Conservation (phyloP, 2,888 invertebrate species). For the Dryococelus australis region DNA sequence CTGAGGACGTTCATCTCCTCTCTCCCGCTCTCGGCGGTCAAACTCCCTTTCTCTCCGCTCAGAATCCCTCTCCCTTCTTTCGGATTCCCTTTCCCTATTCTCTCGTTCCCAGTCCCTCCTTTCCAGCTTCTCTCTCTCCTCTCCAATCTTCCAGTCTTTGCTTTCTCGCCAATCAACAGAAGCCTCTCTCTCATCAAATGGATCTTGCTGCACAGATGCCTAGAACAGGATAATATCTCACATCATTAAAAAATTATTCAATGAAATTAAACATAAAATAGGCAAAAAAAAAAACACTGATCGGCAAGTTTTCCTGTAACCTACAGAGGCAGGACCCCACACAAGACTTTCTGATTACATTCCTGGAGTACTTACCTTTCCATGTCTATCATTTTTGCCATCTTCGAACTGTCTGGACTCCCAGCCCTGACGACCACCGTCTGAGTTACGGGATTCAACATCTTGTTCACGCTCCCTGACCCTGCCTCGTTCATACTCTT, state of each 20-base stretch:
- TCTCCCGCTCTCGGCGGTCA: background rate
- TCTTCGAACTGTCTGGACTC: constrained; percentile 36
- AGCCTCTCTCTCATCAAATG: constrained; percentile 39
- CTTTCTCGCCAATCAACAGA: constrained; percentile 38
- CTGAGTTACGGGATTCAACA: background rate
- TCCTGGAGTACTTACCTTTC: constrained; percentile 31
- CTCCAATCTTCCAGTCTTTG: constrained; percentile 41
- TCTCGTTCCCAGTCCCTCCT: constrained; percentile 39
- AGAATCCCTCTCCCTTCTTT: constrained; percentile 40
- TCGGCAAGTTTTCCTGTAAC: too few species aligned
- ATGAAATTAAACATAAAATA: background rate
- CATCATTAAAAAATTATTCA: background rate
- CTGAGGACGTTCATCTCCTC: constrained; percentile 61
- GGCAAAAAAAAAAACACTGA: background rate
- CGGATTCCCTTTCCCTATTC: constrained; percentile 25
- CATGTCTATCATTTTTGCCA: constrained; percentile 43
- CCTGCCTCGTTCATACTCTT: constrained; percentile 43
- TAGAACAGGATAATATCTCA: constrained; percentile 2
- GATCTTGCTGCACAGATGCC: constrained; percentile 32
- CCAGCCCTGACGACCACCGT: background rate
- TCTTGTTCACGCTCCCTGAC: constrained; percentile 46
- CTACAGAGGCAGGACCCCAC: too few species aligned
- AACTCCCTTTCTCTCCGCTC: constrained; percentile 49
- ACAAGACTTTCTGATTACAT: too few species aligned
- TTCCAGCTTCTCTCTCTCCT: constrained; percentile 36